Evolutionary conservation across 2,888 invertebrate genomes (phyloP), one percentile per base, ranked within the genome.

Genomic region (Tachystola acroxantha): DNA sequence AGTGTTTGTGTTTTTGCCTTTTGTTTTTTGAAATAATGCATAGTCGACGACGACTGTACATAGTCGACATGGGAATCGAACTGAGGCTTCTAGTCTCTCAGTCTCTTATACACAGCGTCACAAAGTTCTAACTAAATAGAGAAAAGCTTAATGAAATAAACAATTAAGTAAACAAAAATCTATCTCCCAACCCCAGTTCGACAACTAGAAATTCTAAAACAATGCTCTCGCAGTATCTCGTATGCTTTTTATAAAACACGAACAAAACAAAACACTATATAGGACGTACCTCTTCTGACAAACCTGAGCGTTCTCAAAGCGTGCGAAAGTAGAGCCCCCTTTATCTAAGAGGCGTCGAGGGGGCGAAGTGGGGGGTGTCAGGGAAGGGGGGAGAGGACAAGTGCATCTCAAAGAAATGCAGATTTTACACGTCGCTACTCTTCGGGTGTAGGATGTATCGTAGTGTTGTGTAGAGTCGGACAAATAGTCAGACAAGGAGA

Each of bases 381-480:
- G 47, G 22, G 9, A 9, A 9, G 20, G 44, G 45, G 46, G 57
- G 45, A 51, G 62, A 63, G 66, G 70, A 82, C 85, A 85, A 85
- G 85, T 86, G 85, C 85, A 85, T 84, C 85, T 86, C 85, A 86
- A 86, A 86, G 85, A 86, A 86, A 86, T 86, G 85, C 85, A 85
- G 85, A 86, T 86, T 85, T 85, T 85, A 86, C 85, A 85, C 85
- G 85, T 84, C 82, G 85, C 84, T 84, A 77, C 84, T 78, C 82
- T 78, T 79, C 69, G 77, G 73, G 77, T 69, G 71, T 61, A 64
- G 74, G 67, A 70, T 75, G 77, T 79, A 78, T 79, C 75, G 79
- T 52, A 64, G 48, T 33, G 33, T 12, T 27, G 6, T 10, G 27
- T 27, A 27, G 11, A 6, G 27, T 12, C 4, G 16, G 7, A 10